Evolutionary conservation across 2,797 vertebrate species (phyloP).

Genomic region (Acanthis flammea): DNA sequence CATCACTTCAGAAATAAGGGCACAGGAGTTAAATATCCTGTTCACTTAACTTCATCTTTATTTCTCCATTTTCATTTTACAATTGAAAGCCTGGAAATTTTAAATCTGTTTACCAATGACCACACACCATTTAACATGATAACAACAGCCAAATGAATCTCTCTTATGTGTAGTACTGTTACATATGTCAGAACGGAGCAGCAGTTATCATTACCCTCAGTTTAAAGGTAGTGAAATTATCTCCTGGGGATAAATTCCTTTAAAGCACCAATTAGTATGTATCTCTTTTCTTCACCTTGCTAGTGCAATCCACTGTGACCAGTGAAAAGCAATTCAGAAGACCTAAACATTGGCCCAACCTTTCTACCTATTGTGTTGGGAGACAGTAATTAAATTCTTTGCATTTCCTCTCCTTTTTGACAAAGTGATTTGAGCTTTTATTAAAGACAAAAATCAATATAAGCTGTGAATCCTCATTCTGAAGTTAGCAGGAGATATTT

Average conservation of each 20-base stretch:
- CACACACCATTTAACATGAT: background rate
- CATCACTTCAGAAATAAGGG: background rate
- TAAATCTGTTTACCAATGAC: slow-evolving; percentile 21
- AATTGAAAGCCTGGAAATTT: background rate
- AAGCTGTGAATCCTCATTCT: background rate
- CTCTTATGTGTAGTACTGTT: background rate
- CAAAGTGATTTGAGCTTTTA: background rate
- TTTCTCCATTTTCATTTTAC: background rate
- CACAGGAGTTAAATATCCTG: background rate
- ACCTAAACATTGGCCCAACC: background rate
- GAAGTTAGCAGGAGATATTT: background rate
- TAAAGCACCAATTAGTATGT: background rate
- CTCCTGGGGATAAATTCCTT: slow-evolving; percentile 6
- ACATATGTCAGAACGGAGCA: background rate
- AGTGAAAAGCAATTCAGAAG: background rate
- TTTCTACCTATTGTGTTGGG: background rate
- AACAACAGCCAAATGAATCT: slow-evolving; percentile 6
- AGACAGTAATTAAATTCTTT: background rate
- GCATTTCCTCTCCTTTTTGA: background rate
- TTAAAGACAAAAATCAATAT: background rate
- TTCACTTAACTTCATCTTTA: background rate
- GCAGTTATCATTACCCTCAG: background rate
- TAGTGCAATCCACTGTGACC: background rate
- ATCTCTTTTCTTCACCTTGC: background rate
- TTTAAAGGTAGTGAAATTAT: slow-evolving; percentile 21